These are phyloP conservation scores for Ectemnius cavifrons DNA, from an alignment of 2,888 invertebrate species.

Conservation along the genomic window DNA sequence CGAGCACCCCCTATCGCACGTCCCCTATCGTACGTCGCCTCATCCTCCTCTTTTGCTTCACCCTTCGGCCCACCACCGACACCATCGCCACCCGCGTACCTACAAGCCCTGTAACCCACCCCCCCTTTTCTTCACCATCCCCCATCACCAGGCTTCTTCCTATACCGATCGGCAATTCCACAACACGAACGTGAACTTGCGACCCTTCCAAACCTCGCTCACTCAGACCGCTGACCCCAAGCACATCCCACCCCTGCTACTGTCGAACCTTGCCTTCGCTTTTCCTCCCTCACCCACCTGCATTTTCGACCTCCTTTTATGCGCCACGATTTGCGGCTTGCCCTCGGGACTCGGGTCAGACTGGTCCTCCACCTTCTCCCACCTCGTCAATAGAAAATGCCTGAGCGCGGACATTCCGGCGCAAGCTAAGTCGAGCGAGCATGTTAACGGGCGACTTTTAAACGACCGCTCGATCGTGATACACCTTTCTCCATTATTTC, in stretches of 20 bases:
- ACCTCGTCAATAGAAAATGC: no score
- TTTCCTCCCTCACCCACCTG: background rate
- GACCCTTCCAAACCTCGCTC: conserved; percentile 54
- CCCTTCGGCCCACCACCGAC: background rate
- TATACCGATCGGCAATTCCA: conserved; percentile 50
- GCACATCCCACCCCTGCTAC: no score
- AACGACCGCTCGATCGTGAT: no score
- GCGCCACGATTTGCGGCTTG: background rate
- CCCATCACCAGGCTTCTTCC: background rate
- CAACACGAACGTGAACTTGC: conserved; percentile 61
- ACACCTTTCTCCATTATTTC: no score
- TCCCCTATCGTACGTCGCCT: conserved; percentile 6
- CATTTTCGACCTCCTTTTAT: background rate
- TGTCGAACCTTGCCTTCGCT: background rate
- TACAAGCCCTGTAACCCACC: background rate
- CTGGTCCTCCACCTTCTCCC: no score
- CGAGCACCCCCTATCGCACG: conserved; percentile 56
- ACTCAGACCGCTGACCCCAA: conserved; percentile 9
- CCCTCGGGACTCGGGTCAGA: no score
- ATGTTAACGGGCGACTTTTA: no score
- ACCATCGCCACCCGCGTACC: background rate
- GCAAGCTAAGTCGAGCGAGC: no score
- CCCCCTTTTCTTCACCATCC: background rate
- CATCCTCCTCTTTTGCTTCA: background rate
- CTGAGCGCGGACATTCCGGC: no score